Conservation (phyloP, 2,888 invertebrate species). For the Allolobophora icterica region DNA sequence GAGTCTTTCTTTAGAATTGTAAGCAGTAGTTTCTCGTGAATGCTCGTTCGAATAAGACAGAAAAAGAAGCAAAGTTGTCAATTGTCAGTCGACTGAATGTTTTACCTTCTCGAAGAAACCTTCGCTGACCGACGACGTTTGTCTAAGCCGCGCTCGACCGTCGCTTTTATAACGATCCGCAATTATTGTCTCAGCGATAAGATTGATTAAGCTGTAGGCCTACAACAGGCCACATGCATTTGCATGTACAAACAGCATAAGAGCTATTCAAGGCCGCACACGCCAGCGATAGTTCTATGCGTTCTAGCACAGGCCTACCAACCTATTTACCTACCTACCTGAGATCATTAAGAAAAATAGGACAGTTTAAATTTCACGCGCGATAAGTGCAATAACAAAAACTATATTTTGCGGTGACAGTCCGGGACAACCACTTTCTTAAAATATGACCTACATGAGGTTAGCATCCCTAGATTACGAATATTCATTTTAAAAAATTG, state of each 20-base stretch:
- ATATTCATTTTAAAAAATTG: too few species aligned
- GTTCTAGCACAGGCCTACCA: background rate
- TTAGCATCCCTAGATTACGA: too few species aligned
- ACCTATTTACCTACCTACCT: background rate
- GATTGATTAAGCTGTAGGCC: background rate
- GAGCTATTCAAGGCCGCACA: background rate
- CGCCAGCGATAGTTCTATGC: background rate
- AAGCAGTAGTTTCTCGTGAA: background rate
- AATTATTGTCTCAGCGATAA: conserved; percentile 5
- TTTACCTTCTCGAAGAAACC: background rate
- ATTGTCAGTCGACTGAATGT: background rate
- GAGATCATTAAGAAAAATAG: background rate
- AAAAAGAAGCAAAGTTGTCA: background rate
- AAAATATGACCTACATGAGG: too few species aligned
- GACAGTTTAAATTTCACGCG: background rate
- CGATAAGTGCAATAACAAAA: background rate
- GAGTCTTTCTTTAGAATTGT: background rate
- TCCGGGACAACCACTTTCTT: background rate
- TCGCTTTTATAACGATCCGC: background rate
- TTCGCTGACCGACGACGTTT: background rate
- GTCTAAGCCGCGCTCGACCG: background rate
- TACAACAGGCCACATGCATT: background rate
- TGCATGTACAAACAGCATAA: background rate
- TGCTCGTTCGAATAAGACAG: background rate
- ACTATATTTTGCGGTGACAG: background rate